Base-by-base conservation (phyloP, 2,113 vertebrate genomes). In the Crotalus tigris region DNA sequence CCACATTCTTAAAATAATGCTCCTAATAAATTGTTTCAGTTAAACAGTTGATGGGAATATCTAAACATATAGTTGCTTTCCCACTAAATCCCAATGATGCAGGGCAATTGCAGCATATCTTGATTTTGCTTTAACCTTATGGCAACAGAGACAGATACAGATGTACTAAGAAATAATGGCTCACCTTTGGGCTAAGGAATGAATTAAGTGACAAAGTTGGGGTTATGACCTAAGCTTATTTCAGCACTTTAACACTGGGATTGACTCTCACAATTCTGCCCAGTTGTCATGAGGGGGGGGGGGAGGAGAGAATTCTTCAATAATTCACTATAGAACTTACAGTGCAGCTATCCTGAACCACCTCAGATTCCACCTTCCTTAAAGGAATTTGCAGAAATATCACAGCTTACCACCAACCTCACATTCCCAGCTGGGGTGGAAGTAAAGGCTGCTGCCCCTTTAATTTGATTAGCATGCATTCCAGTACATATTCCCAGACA, bases 21-120 rank as follows among this genome's bases (percentile, higher is more conserved):
- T 64, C 44, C 24, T 85, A 89, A n/a, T 19, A 59, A 85, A 58
- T 53, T 58, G 39, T 81, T 89, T 3, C 49, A 87, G 86, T 53
- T 87, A 53, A 2, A 2, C 0, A 1, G 0, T 1, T 1, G 0
- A 0, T 2, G 4, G 44, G 1, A 6, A 0, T 9, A 26, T 39
- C 29, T 33, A 58, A 88, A 92, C 46, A 4, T 46, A 51, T 39
- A 88, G 19, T 89, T 89, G 54, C 39, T 90, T 85, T 58, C 69
- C 6, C 29, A 59, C 39, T 58, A 26, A 57, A 49, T 85, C 61
- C 87, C 53, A 89, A 10, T 88, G 46, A 23, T 29, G 53, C n/a
- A 88, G 49, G 10, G 19, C 92, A 24, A 81, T 55, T 51, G 33
- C n/a, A 92, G 51, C 12, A 44, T 81, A 75, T 92, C 61, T 57